Evolutionary conservation across 2,888 invertebrate genomes (phyloP), one percentile per base, ranked within the genome.

Genomic region (Troglohyphantes excavatus): DNA sequence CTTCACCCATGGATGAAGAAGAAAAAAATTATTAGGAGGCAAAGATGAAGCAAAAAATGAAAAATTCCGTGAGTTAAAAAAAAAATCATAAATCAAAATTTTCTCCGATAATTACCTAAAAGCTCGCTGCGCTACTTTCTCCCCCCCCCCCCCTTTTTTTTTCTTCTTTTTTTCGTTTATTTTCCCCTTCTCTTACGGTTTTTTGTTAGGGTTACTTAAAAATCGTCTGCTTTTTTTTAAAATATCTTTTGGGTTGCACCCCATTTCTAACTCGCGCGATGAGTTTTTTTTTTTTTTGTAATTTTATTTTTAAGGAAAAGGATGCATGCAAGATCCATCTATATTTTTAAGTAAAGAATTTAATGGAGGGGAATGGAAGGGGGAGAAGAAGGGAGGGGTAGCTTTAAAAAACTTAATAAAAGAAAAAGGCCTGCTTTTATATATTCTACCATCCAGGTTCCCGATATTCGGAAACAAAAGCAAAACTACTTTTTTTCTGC

Each of bases 61-160:
- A 23, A 23, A 19, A 78, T 61, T n/a, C 23, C 23, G 21, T 39
- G 43, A 29, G 19, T 17, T 43, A 46, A 72, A 78, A 86, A 79
- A 46, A 82, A 89, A 76, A 82, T 82, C 88, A 89, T 89, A 89
- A 89, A 89, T 89, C 88, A 89, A 89, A 81, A n/a, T 53, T 89
- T 86, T 89, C 82, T 19, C 75, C 88, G 82, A 89, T 89, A 89
- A 89, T 89, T 89, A 89, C 88, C 88, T 88, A 46, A 81, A 75
- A 88, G 87, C 81, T 88, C 86, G 63, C 63, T 61, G 63, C 78
- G 86, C 79, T 73, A 43, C 85, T 61, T 72, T 43, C 68, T 46
- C 43, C 68, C n/a, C 23, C 23, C 46, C 68, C 19, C 21, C 29
- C 19, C 17, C 26, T 19, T 53, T 33, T 26, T 78, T 59, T 23